These are phyloP conservation scores for Dicaeum eximium DNA, from an alignment of 2,113 vertebrate genomes.

Conservation along the genomic window DNA sequence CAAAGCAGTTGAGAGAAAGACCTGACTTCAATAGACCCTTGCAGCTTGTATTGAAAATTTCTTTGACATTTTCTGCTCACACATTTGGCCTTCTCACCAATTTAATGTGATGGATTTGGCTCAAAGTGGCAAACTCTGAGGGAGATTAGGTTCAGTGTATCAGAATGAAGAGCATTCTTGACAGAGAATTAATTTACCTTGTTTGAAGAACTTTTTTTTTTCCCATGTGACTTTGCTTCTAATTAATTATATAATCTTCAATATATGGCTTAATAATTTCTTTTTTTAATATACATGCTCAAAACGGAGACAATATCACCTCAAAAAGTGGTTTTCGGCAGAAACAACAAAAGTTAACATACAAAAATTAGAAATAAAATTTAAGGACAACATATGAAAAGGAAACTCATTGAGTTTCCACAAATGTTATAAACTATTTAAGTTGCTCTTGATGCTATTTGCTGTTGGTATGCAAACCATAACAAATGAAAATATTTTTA, in stretches of 20 bases:
- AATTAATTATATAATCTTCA: neutral
- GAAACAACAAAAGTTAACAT: neutral
- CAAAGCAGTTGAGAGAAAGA: neutral
- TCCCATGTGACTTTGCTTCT: rapidly evolving
- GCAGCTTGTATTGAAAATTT: neutral
- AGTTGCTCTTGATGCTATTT: neutral
- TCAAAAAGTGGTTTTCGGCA: neutral
- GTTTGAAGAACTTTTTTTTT: rapidly evolving
- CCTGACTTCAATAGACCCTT: neutral
- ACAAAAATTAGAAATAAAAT: neutral
- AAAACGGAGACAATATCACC: neutral
- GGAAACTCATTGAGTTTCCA: neutral
- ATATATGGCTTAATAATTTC: neutral
- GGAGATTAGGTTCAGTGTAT: neutral
- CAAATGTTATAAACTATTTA: neutral
- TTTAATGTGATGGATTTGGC: neutral
- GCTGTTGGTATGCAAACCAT: neutral
- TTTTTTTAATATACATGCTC: neutral
- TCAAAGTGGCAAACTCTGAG: neutral
- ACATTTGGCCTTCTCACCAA: neutral
- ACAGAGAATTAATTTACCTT: neutral
- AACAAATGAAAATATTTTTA: neutral
- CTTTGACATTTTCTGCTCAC: neutral
- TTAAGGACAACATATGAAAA: neutral
- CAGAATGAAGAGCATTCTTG: neutral